Percentiles rank a stretch among this genome's conserved stretches.
These are phyloP conservation scores for Torymus auratus DNA, from an alignment of 2,888 invertebrate genomes.

Conservation along the genomic window DNA sequence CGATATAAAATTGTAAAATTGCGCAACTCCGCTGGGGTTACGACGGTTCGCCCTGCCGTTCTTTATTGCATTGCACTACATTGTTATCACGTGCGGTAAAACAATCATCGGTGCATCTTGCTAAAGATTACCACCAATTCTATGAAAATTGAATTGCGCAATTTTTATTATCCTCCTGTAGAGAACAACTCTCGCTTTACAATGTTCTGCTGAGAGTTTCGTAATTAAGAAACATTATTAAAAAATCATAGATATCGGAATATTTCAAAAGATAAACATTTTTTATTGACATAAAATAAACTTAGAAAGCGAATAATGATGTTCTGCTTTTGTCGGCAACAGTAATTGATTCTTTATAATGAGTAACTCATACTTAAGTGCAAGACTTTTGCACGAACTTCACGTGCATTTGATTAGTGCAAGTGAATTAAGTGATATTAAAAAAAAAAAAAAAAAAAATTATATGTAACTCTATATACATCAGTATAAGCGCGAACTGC, in stretches of 20 bases:
- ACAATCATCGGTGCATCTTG: slow-evolving; percentile 54
- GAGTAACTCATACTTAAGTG: background rate
- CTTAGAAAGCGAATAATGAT: background rate
- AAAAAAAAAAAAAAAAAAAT: slow-evolving; percentile 12
- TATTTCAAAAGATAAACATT: background rate
- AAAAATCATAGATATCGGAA: slow-evolving; percentile 11
- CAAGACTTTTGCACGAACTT: background rate
- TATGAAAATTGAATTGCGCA: slow-evolving; percentile 35
- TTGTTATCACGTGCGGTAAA: slow-evolving; percentile 55
- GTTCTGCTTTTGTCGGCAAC: background rate
- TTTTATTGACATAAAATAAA: background rate
- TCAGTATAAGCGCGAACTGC: background rate
- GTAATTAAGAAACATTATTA: background rate
- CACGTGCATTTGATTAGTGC: background rate
- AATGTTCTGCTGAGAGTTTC: background rate
- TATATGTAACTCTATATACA: slow-evolving; percentile 3
- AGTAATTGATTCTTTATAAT: background rate
- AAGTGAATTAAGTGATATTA: slow-evolving; percentile 3
- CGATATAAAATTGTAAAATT: slow-evolving; percentile 11
- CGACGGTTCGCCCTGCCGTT: slow-evolving; percentile 25
- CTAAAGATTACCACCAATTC: slow-evolving; percentile 32
- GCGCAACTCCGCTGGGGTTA: slow-evolving; percentile 17
- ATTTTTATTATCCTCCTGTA: slow-evolving; percentile 34
- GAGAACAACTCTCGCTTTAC: background rate
- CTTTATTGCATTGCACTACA: slow-evolving; percentile 43